Evolutionary conservation across 2,888 invertebrate species (phyloP).

Genomic region (Lycocerus yunnanus): DNA sequence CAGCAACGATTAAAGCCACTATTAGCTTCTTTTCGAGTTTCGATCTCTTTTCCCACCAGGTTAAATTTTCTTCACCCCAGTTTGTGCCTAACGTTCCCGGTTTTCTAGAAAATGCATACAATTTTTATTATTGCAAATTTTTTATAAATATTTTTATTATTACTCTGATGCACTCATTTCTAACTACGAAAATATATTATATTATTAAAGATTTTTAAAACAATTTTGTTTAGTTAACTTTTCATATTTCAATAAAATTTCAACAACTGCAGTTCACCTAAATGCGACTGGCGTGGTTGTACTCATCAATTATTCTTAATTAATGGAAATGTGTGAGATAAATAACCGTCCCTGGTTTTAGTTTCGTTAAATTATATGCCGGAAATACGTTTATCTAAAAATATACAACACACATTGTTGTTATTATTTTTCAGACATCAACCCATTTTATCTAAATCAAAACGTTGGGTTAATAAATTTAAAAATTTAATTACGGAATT

Average conservation of each 20-base stretch:
- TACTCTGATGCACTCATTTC: neutral
- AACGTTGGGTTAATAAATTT: too few species aligned
- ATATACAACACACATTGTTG: neutral
- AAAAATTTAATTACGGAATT: neutral
- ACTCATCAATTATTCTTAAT: constrained; percentile 11
- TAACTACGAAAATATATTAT: neutral
- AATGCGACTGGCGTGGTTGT: neutral
- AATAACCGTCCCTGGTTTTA: neutral
- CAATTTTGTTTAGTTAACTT: neutral
- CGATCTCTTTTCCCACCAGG: constrained; percentile 50
- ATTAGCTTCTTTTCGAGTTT: constrained; percentile 9
- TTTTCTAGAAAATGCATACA: neutral
- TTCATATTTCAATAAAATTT: neutral
- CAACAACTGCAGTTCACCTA: neutral
- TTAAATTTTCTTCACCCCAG: constrained; percentile 10
- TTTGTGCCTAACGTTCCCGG: neutral
- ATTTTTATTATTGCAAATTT: neutral
- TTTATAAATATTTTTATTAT: neutral
- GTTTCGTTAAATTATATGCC: neutral
- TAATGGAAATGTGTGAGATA: constrained; percentile 8
- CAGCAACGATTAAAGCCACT: neutral
- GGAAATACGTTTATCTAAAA: neutral
- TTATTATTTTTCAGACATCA: neutral
- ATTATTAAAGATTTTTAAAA: neutral
- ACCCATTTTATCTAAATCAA: neutral